These are phyloP conservation scores for Perognathus longimembris DNA, from an alignment of 2,113 vertebrate species.

Conservation along the genomic window DNA sequence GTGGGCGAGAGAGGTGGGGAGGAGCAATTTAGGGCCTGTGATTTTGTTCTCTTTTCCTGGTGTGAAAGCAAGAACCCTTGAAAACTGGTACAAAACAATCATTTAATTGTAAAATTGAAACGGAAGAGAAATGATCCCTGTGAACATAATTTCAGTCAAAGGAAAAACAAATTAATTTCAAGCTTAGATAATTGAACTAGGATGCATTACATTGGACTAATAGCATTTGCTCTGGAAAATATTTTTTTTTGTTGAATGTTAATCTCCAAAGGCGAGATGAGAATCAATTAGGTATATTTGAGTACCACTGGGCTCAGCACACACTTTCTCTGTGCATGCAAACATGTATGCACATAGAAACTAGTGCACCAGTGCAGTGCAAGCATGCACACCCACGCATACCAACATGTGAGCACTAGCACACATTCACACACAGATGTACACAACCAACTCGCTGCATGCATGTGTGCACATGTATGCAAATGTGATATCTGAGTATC, in stretches of 20 bases:
- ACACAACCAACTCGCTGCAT: too few relatives aligned
- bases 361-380: too few relatives aligned
- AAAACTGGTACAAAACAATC: background rate
- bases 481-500: too few relatives aligned
- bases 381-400: background rate
- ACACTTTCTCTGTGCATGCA: background rate
- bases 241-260: background rate
- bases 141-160: conserved; percentile 4
- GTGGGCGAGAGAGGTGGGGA: too few relatives aligned
- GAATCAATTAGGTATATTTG: background rate
- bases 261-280: background rate
- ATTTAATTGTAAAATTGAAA: background rate
- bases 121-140: background rate
- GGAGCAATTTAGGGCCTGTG: background rate
- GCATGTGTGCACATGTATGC: too few relatives aligned
- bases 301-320: background rate
- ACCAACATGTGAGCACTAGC: too few relatives aligned
- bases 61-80: background rate
- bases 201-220: background rate
- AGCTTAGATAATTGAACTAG: background rate
- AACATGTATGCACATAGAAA: background rate
- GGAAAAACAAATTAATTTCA: conserved; percentile 15
- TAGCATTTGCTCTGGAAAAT: background rate
- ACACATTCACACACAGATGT: too few relatives aligned
- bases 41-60: background rate